These are phyloP conservation scores for Apotomis turbidana DNA, from an alignment of 2,888 invertebrate species.

Conservation along the genomic window DNA sequence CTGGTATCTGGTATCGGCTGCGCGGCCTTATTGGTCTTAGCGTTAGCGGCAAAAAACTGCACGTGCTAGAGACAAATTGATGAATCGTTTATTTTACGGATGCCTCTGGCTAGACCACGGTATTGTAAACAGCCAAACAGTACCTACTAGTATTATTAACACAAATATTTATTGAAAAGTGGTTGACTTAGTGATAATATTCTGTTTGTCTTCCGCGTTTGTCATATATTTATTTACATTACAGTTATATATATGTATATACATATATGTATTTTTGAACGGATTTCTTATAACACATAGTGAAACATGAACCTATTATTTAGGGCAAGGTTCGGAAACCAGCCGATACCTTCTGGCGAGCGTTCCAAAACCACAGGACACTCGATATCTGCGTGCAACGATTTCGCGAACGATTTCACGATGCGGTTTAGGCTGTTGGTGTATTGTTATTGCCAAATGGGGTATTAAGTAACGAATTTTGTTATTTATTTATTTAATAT, in stretches of 20 bases:
- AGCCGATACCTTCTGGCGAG: neutral
- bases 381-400: neutral
- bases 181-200: too few relatives aligned
- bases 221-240: too few relatives aligned
- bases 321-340: constrained; percentile 25
- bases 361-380: neutral
- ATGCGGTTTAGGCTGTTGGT: neutral
- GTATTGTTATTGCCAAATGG: too few relatives aligned
- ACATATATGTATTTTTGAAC: too few relatives aligned
- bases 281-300: neutral
- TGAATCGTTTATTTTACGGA: constrained; percentile 5
- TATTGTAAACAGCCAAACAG: neutral
- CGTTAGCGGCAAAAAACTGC: constrained; percentile 21
- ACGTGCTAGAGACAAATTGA: constrained; percentile 24
- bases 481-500: too few relatives aligned
- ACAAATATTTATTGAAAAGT: neutral
- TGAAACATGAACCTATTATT: neutral
- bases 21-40: constrained; percentile 21
- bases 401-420: constrained; percentile 15
- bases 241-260: too few relatives aligned
- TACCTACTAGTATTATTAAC: neutral
- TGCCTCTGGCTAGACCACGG: constrained; percentile 7
- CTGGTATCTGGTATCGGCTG: constrained; percentile 34
- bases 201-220: too few relatives aligned
- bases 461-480: too few relatives aligned